These are phyloP conservation scores for Montipora capitata DNA, from an alignment of 92 coral and sea anemone species.

Conservation along the genomic window DNA sequence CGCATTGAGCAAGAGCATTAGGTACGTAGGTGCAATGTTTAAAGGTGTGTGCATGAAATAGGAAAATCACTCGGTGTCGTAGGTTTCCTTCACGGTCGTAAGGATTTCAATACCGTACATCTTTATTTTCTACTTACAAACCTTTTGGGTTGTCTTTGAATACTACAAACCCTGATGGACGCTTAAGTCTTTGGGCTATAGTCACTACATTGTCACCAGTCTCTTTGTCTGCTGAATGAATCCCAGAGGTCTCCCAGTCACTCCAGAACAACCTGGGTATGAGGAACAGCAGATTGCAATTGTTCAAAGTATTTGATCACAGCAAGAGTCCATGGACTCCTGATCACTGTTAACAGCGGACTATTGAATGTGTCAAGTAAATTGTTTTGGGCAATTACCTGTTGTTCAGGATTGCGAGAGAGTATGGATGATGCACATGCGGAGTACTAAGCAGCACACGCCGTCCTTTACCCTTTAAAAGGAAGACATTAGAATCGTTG, in stretches of 20 bases:
- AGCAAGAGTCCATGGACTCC: too few relatives aligned
- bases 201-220: slow-evolving; percentile 67
- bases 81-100: too few relatives aligned
- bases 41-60: too few relatives aligned
- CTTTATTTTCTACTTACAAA: neutral
- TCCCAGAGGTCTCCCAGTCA: slow-evolving; percentile 88
- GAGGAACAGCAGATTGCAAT: neutral
- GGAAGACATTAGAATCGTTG: too few relatives aligned
- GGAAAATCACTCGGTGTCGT: too few relatives aligned
- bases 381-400: slow-evolving; percentile 46
- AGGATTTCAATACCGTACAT: neutral
- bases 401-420: slow-evolving; percentile 82
- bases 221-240: slow-evolving; percentile 83
- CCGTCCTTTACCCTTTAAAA: slow-evolving; percentile 59
- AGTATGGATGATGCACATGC: slow-evolving; percentile 78
- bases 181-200: slow-evolving; percentile 66
- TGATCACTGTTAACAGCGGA: too few relatives aligned
- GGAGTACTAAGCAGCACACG: slow-evolving; percentile 49
- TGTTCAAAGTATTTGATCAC: neutral
- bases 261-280: slow-evolving; percentile 88
- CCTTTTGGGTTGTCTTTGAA: slow-evolving; percentile 58
- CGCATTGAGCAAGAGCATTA: too few relatives aligned
- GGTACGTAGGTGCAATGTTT: too few relatives aligned
- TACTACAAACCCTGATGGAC: slow-evolving; percentile 77
- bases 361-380: neutral